Base-by-base conservation (phyloP, 1,140 invertebrate genomes). In the Drosophila oshimai region DNA sequence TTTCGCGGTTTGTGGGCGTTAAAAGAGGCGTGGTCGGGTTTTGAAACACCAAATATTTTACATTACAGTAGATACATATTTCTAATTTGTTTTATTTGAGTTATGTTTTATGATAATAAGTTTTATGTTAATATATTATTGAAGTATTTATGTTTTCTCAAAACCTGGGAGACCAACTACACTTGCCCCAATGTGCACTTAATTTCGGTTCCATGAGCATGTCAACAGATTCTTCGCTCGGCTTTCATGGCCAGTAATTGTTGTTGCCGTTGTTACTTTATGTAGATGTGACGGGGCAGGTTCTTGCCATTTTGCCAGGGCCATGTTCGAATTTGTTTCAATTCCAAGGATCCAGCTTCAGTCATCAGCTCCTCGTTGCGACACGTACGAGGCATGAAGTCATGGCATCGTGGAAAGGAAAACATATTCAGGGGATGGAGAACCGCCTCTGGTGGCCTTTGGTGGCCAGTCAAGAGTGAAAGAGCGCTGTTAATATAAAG, bases 261-360 rank as follows among this genome's bases (percentile, higher is more conserved):
- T 64, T 65, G 70, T 44, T 60, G 46, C 34, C 46, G 39, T 41
- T 79, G 46, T 15, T 75, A 45, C 29, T 65, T 45, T 74, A 72
- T 80, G 76, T 80, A 72, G 71, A 80, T 80, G 65, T 71, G 31
- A 61, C 33, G 74, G 37, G 36, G 51, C 70, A 68, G 46, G 51
- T 62, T 58, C 53, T 60, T 61, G 76, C 65, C 57, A 71, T 57
- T 71, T 64, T 47, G 58, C 74, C 77, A 37, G 47, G 58, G 39
- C 72, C 54, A 76, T 84, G 74, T 84, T 80, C 75, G 83, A 87
- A 86, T 86, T 86, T 86, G 80, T 87, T 86, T 86, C 80, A 86
- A 84, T 86, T 84, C 75, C 26, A 7, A 36, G 53, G 28, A 33
- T 28, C 18, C 26, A 5, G 10, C n/a, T 28, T 15, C 26, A 60